Evolutionary conservation across 1,140 invertebrate species (phyloP), one percentile per base, ranked within the genome.

Genomic region (Drosophila neocordata): DNA sequence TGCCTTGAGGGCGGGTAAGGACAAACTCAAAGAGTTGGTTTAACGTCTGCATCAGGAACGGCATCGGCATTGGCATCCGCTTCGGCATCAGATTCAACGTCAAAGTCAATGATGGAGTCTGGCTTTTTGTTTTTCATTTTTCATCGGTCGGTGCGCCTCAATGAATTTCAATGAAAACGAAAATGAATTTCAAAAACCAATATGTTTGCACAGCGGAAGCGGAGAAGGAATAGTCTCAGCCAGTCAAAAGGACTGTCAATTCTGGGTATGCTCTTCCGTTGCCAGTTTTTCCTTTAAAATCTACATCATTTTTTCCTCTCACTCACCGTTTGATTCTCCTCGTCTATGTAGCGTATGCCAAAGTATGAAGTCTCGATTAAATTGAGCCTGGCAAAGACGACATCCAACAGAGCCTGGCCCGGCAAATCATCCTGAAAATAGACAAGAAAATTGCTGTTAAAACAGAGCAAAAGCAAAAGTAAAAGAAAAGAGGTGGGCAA

Each of bases 321-420:
- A 92, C 93, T 95, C 94, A 97, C 96, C 92, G 97, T 97, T 93
- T 97, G 97, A 90, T 96, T 97, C 70, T 96, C 95, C 75, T 95
- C 94, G 91, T 98, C 97, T 34, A 98, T 93, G 90, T 96, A 98
- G 48, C 97, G 95, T 5, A 98, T 93, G 41, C 97, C 97, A 92
- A 98, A 98, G 92, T 98, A 98, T 64, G 96, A 96, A 20, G 97
- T 98, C 92, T 98, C 97, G 74, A 98, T 92, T 41, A 98, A 94
- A 93, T 98, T 97, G 65, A 98, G 93, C 91, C 98, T 96, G 74
- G 95, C 94, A 92, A 97, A 97, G 34, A 98, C 96, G 69, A 96
- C 95, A 91, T 98, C 97, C 85, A 98, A 91, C 53, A 98, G 91
- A 69, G 96, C 95, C 92, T 98, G 97, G 12, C 97, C 97, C 4